phyloP scores from a whole-genome alignment of 1,140 invertebrate species.

The Sitophilus oryzae region DNA sequence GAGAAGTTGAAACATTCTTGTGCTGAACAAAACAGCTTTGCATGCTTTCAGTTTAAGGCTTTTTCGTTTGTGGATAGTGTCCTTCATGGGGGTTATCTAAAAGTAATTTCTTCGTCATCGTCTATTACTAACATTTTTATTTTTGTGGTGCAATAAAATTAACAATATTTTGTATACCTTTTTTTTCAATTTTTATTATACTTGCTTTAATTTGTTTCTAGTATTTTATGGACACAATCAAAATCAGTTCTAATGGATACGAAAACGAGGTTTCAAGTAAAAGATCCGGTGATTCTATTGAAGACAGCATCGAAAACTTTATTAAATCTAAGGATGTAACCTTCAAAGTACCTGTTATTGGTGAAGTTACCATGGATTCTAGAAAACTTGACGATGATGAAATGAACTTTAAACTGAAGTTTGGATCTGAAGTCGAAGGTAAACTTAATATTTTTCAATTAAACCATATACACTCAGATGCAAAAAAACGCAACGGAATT shows the following conservation, averaged over 20 bases:
- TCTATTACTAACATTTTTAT: no score
- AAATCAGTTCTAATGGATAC: slow-evolving; percentile 64
- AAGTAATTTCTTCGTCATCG: no score
- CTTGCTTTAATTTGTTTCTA: slow-evolving; percentile 2
- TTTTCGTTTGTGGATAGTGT: slow-evolving; percentile 71
- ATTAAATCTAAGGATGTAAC: slow-evolving; percentile 70
- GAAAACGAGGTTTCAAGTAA: slow-evolving; percentile 52
- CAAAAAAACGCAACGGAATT: no score
- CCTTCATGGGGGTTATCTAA: slow-evolving; percentile 69
- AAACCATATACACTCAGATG: background rate
- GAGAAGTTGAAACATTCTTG: slow-evolving; percentile 69
- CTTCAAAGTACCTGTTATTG: slow-evolving; percentile 65
- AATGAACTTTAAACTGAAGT: slow-evolving; percentile 64
- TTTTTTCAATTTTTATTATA: slow-evolving; percentile 1
- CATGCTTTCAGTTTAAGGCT: slow-evolving; percentile 77
- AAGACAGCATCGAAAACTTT: slow-evolving; percentile 64
- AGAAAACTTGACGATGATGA: slow-evolving; percentile 69
- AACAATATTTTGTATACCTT: no score
- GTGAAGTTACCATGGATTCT: slow-evolving; percentile 64
- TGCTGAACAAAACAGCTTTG: slow-evolving; percentile 61
- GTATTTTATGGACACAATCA: slow-evolving; percentile 63
- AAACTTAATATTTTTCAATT: slow-evolving; percentile 1
- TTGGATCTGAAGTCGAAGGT: slow-evolving; percentile 50
- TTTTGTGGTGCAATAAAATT: no score
- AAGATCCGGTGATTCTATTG: slow-evolving; percentile 54